Percentiles rank a stretch among this genome's conserved stretches.
phyloP scores from a whole-genome alignment of 1,140 invertebrate species.

The Microplitis demolitor region DNA sequence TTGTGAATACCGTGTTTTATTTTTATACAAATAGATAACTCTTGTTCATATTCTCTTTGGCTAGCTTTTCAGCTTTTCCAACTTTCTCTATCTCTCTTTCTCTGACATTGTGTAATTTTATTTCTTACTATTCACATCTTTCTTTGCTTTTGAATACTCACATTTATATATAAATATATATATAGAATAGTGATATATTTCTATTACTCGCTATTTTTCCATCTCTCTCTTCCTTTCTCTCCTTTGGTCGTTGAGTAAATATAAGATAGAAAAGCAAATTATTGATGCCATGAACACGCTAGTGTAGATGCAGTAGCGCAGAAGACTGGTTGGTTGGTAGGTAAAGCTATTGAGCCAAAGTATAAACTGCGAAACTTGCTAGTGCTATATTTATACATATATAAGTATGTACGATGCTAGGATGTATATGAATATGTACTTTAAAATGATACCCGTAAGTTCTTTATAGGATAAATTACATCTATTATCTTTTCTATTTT shows the following conservation, averaged over 20 bases:
- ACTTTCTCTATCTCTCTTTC: not conserved
- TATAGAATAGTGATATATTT: too few relatives aligned
- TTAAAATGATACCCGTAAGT: slow-evolving; percentile 17
- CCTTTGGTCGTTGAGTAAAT: slow-evolving; percentile 17
- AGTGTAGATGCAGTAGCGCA: not conserved
- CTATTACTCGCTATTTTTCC: not conserved
- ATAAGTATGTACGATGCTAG: not conserved
- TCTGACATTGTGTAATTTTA: not conserved
- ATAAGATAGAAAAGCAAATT: slow-evolving; percentile 24
- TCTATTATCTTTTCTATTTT: slow-evolving; percentile 8
- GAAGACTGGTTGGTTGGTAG: not conserved
- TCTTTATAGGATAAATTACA: slow-evolving; percentile 10
- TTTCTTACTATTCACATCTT: too few relatives aligned
- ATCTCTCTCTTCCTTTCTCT: slow-evolving; percentile 2
- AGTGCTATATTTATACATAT: not conserved
- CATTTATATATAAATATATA: too few relatives aligned
- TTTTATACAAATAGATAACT: not conserved
- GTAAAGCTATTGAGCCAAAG: not conserved
- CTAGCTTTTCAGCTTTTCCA: not conserved
- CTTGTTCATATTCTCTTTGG: not conserved
- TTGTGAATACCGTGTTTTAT: not conserved
- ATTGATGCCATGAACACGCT: slow-evolving; percentile 21
- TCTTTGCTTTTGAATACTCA: too few relatives aligned
- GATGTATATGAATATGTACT: not conserved
- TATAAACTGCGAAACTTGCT: slow-evolving; percentile 17